Conservation (phyloP, 2,888 invertebrate genomes). For the Drosophila histrio region DNA sequence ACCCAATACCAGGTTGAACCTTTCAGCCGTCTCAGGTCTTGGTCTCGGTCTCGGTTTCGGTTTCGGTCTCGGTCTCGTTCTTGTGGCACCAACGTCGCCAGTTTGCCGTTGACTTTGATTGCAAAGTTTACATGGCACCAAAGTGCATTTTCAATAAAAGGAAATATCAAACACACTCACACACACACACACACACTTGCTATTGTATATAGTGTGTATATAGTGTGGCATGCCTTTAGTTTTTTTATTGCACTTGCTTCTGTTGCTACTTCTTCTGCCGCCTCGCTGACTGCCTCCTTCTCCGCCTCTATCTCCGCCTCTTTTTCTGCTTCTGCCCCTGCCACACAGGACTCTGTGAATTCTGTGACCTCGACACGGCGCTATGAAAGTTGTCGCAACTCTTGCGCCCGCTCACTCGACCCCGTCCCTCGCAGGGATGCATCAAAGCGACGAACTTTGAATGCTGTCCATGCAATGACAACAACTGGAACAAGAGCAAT, state of each 20-base stretch:
- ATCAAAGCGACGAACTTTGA: slow-evolving; percentile 61
- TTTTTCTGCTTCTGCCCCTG: not conserved
- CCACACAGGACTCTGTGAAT: slow-evolving; percentile 48
- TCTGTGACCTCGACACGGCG: slow-evolving; percentile 68
- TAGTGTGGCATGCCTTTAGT: slow-evolving; percentile 65
- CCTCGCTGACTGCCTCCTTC: slow-evolving; percentile 12
- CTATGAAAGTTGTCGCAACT: slow-evolving; percentile 67
- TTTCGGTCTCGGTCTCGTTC: slow-evolving; percentile 30
- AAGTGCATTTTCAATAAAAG: slow-evolving; percentile 81
- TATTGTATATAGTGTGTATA: slow-evolving; percentile 33
- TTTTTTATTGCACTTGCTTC: slow-evolving; percentile 64
- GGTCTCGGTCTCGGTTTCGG: slow-evolving; percentile 2
- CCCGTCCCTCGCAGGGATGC: slow-evolving; percentile 28
- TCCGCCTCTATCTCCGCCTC: not conserved
- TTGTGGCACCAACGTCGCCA: slow-evolving; percentile 53
- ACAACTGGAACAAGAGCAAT: slow-evolving; percentile 33
- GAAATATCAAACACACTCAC: slow-evolving; percentile 66
- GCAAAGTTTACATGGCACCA: slow-evolving; percentile 81
- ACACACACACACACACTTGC: slow-evolving; percentile 15
- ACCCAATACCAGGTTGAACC: slow-evolving; percentile 36
- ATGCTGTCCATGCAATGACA: slow-evolving; percentile 48
- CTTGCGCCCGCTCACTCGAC: not conserved
- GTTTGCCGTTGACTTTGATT: slow-evolving; percentile 76
- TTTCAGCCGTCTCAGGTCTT: slow-evolving; percentile 18
- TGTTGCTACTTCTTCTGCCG: slow-evolving; percentile 14